Evolutionary conservation across 2,888 invertebrate genomes (phyloP).

Genomic region (Trissolcus brochymenae): DNA sequence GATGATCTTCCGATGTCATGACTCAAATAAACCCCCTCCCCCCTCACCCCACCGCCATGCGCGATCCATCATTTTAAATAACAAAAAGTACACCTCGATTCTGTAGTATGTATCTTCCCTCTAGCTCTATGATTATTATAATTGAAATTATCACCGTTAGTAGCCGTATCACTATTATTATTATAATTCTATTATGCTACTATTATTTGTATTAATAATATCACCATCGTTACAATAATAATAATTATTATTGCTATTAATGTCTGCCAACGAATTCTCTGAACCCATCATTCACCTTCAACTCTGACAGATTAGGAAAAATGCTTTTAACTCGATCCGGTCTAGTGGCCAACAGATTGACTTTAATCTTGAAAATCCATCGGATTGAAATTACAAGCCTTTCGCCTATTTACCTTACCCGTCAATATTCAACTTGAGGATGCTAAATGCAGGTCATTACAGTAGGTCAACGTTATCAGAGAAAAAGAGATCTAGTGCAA

Average conservation of each 20-base stretch:
- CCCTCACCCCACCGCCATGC: slow-evolving; percentile 59
- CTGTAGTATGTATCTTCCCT: slow-evolving; percentile 67
- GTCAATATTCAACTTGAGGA: slow-evolving; percentile 25
- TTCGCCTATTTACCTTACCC: slow-evolving; percentile 28
- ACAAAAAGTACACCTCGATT: slow-evolving; percentile 35
- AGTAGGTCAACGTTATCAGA: slow-evolving; percentile 29
- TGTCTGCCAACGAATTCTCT: slow-evolving; percentile 42
- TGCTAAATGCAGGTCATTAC: slow-evolving; percentile 44
- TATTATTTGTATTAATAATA: slow-evolving; percentile 73
- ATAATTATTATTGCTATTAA: slow-evolving; percentile 71
- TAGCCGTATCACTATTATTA: slow-evolving; percentile 72
- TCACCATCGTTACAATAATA: slow-evolving; percentile 72
- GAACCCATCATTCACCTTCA: slow-evolving; percentile 33
- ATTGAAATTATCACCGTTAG: slow-evolving; percentile 66
- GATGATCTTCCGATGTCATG: slow-evolving; percentile 59
- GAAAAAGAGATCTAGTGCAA: slow-evolving; percentile 41
- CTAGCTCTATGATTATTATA: slow-evolving; percentile 62
- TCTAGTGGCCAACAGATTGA: slow-evolving; percentile 2
- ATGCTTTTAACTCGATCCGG: slow-evolving; percentile 26
- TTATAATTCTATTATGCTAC: slow-evolving; percentile 71
- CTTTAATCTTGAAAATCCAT: slow-evolving; percentile 1
- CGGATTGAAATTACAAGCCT: slow-evolving; percentile 26
- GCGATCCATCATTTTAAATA: slow-evolving; percentile 63
- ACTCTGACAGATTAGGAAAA: slow-evolving; percentile 11
- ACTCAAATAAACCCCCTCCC: slow-evolving; percentile 39